Conservation (phyloP, 2,888 invertebrate species). For the Yponomeuta sedellus region DNA sequence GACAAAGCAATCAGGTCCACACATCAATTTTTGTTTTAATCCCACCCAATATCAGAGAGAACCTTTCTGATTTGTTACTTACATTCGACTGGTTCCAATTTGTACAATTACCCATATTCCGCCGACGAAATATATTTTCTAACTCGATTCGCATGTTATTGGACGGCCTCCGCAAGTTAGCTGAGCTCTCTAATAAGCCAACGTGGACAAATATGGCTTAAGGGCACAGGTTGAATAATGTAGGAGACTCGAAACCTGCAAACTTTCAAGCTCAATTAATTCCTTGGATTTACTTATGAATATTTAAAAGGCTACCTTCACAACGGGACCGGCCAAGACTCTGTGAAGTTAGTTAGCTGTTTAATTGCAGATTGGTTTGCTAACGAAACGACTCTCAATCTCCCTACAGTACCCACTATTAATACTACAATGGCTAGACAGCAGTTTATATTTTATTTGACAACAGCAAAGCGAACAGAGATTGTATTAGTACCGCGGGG, state of each 20-base stretch:
- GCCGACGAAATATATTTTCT: neutral
- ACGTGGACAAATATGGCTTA: neutral
- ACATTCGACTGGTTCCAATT: neutral
- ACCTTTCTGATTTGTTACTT: neutral
- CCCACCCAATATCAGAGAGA: neutral
- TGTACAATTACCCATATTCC: neutral
- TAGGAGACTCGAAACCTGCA: neutral
- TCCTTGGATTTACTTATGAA: neutral
- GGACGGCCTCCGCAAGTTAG: neutral
- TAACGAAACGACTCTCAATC: neutral
- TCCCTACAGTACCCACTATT: neutral
- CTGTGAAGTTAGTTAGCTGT: neutral
- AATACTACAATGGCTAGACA: neutral
- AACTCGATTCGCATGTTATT: neutral
- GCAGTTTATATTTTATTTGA: too few relatives aligned
- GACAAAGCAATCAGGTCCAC: neutral
- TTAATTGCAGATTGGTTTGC: neutral
- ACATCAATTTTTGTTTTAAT: neutral
- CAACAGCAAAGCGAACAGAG: too few relatives aligned
- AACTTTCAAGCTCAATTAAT: neutral
- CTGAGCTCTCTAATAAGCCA: neutral
- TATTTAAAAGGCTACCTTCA: neutral
- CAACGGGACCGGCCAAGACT: neutral
- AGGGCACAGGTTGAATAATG: neutral
- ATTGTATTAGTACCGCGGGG: too few relatives aligned